Evolutionary conservation across 2,888 invertebrate species (phyloP).

Genomic region (Craniophora ligustri): DNA sequence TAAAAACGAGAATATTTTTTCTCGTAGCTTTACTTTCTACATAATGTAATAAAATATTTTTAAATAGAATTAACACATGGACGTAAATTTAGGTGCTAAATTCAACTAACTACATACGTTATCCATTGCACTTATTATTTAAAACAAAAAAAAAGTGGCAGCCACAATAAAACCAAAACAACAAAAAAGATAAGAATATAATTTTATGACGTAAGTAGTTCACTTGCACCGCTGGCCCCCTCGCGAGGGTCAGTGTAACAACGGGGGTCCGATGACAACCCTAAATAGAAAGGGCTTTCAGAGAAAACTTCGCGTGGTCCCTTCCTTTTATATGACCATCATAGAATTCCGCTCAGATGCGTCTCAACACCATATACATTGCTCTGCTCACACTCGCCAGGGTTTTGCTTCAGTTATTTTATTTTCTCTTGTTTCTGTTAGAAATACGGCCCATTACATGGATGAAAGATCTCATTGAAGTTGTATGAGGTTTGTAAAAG

Average conservation of each 20-base stretch:
- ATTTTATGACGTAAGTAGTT: constrained; percentile 48
- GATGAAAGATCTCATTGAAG: constrained; percentile 39
- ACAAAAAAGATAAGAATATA: constrained; percentile 21
- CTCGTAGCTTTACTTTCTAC: background rate
- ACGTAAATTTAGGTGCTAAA: too few relatives aligned
- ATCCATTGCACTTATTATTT: too few relatives aligned
- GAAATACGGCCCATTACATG: constrained; percentile 31
- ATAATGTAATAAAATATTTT: background rate
- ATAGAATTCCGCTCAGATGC: constrained; percentile 78
- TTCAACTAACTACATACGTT: too few relatives aligned
- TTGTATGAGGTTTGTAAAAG: constrained; percentile 33
- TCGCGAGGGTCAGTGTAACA: constrained; percentile 78
- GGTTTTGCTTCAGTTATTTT: constrained; percentile 45
- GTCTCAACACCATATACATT: constrained; percentile 65
- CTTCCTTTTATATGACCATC: constrained; percentile 74
- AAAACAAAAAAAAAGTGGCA: constrained; percentile 6
- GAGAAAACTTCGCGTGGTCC: constrained; percentile 71
- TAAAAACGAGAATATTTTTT: background rate
- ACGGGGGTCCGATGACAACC: constrained; percentile 83
- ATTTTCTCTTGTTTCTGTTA: constrained; percentile 51
- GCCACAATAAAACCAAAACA: constrained; percentile 13
- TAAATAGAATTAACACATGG: too few relatives aligned
- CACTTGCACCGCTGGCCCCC: constrained; percentile 66
- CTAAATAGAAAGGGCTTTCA: constrained; percentile 81
- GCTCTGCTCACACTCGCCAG: constrained; percentile 54